A percentile compares a stretch with the other conserved stretches of the same genome.
phyloP scores from a whole-genome alignment of 2,888 invertebrate genomes.

The Autographa pulchrina region DNA sequence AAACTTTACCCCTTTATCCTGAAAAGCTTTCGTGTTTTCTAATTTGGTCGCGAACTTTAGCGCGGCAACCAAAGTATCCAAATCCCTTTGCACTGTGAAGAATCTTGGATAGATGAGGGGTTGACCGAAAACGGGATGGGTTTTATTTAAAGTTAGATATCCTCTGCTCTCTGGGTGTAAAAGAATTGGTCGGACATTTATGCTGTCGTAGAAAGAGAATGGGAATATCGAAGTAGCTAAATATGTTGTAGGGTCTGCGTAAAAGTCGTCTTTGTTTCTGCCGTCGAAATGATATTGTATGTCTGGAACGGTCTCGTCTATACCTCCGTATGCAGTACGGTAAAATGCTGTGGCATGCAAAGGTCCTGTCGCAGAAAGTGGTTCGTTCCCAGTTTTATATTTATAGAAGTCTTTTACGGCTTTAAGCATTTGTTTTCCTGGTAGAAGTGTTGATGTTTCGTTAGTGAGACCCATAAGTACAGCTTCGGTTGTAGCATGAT shows the following conservation, averaged over 20 bases:
- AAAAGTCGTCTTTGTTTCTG: slow-evolving; percentile 86
- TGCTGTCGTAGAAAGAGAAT: slow-evolving; percentile 89
- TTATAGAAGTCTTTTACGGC: slow-evolving; percentile 79
- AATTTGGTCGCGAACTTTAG: slow-evolving; percentile 89
- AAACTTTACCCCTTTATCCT: slow-evolving; percentile 86
- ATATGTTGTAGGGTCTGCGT: slow-evolving; percentile 87
- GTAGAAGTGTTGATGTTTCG: slow-evolving; percentile 82
- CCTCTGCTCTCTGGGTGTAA: slow-evolving; percentile 91
- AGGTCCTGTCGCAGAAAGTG: slow-evolving; percentile 88
- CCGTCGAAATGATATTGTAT: slow-evolving; percentile 91
- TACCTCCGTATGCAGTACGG: slow-evolving; percentile 87
- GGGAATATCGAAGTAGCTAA: slow-evolving; percentile 83
- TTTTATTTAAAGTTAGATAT: slow-evolving; percentile 89
- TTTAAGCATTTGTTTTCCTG: slow-evolving; percentile 70
- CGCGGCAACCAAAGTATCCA: slow-evolving; percentile 90
- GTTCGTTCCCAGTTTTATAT: slow-evolving; percentile 72
- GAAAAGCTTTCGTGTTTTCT: slow-evolving; percentile 88
- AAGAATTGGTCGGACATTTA: slow-evolving; percentile 90
- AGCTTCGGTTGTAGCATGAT: slow-evolving; percentile 90
- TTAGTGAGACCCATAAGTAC: slow-evolving; percentile 88
- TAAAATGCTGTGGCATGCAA: slow-evolving; percentile 90
- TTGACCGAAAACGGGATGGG: slow-evolving; percentile 91
- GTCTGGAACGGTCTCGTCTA: slow-evolving; percentile 88
- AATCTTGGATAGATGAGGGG: slow-evolving; percentile 93
- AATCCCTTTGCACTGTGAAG: slow-evolving; percentile 90